Percentiles rank a stretch among this genome's conserved stretches.
These are phyloP conservation scores for Anorthoa munda DNA, from an alignment of 2,888 invertebrate genomes.

Conservation along the genomic window DNA sequence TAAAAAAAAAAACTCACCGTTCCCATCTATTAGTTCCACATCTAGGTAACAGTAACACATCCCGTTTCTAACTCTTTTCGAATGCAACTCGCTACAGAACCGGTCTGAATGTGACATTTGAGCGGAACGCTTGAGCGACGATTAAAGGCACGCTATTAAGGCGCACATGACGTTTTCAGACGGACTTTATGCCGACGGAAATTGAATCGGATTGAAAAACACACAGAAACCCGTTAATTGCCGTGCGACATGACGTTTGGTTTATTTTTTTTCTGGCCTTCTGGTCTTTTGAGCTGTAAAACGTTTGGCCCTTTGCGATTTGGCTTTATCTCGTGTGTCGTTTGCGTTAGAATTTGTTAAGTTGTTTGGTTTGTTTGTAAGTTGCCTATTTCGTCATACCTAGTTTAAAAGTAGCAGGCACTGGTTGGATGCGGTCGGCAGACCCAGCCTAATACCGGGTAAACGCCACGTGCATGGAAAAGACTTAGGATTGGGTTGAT, in stretches of 20 bases:
- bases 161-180: constrained; percentile 59
- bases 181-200: constrained; percentile 58
- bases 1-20: constrained; percentile 9
- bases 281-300: constrained; percentile 50
- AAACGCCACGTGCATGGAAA: too few species aligned
- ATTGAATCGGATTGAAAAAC: constrained; percentile 65
- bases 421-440: too few species aligned
- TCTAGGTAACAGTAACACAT: constrained; percentile 61
- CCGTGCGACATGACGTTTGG: constrained; percentile 36
- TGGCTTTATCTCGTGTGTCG: constrained; percentile 16
- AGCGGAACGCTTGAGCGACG: constrained; percentile 66
- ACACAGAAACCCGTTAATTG: constrained; percentile 57
- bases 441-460: too few species aligned
- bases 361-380: background rate
- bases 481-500: too few species aligned
- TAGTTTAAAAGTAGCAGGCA: too few species aligned
- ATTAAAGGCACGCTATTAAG: constrained; percentile 62
- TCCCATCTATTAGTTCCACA: constrained; percentile 57
- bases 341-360: constrained; percentile 17
- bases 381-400: background rate
- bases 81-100: constrained; percentile 70
- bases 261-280: constrained; percentile 39
- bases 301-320: constrained; percentile 41
- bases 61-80: constrained; percentile 72
- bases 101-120: constrained; percentile 71